A percentile compares a stretch with the other conserved stretches of the same genome.
phyloP scores from a whole-genome alignment of 2,113 vertebrate genomes.

The Spheniscus mendiculus region DNA sequence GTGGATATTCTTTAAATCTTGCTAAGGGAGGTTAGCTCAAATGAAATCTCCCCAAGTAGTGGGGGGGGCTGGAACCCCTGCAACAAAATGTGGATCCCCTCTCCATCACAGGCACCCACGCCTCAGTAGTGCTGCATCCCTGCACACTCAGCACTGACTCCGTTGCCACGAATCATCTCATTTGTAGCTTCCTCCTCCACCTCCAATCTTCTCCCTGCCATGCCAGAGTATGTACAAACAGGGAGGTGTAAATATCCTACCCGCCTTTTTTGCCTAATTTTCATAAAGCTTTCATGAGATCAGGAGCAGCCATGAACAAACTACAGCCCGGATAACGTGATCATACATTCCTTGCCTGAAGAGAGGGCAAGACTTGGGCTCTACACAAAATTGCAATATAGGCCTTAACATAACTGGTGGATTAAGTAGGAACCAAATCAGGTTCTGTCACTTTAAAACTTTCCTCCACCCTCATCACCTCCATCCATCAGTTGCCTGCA shows the following conservation, averaged over 20 bases:
- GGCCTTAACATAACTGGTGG: slow-evolving; percentile 45
- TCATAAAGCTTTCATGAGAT: not conserved
- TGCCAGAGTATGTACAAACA: not conserved
- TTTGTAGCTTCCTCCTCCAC: not conserved
- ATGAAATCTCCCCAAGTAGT: not conserved
- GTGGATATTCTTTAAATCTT: not conserved
- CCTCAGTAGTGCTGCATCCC: not conserved
- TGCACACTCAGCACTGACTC: not conserved
- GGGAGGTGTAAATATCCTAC: not conserved
- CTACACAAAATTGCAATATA: slow-evolving; percentile 7
- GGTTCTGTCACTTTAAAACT: slow-evolving; percentile 71
- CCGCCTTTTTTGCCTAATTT: not conserved
- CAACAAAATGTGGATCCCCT: not conserved
- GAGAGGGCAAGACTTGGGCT: slow-evolving; percentile 52
- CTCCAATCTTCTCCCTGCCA: not conserved
- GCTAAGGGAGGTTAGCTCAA: not conserved
- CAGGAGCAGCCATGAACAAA: not conserved
- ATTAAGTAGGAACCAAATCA: slow-evolving; percentile 66
- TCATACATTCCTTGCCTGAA: slow-evolving; percentile 31
- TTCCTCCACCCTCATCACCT: slow-evolving; percentile 63
- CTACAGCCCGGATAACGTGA: not conserved
- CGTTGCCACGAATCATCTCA: not conserved
- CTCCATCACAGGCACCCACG: not conserved
- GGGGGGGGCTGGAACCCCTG: too few relatives aligned
- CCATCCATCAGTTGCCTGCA: slow-evolving; percentile 72